Evolutionary conservation across 2,113 vertebrate genomes (phyloP), one percentile per base, ranked within the genome.

Genomic region (Ophthalmolycus amberensis): DNA sequence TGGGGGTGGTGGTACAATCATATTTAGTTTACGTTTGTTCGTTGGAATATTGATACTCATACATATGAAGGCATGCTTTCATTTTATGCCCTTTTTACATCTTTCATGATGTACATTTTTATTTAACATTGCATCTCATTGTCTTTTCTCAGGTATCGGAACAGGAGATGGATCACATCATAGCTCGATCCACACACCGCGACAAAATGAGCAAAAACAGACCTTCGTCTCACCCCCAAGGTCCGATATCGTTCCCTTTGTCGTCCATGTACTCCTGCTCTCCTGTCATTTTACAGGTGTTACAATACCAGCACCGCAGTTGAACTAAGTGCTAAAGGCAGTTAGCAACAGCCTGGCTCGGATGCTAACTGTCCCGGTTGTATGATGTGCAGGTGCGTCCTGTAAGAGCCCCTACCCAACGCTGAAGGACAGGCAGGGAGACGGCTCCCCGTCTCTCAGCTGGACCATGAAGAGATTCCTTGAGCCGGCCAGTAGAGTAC

Each of bases 91-190:
- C 15, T 34, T 60, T 34, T 32, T 60, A 18, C 27, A 14, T 22
- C 16, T 65, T 25, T 42, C 42, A 14, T 14, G 2, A 9, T 34
- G 7, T 10, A 71, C 42, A n/a, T 59, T 18, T 60, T 9, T 32
- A 3, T 12, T 14, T 62, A 14, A 42, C 32, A 34, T 46, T 75
- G 1, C 38, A 42, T 78, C 27, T 58, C 14, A 42, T 52, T 68
- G 37, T 68, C 25, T 70, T 72, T 64, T 42, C 25, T 44, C 71
- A 99, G 98, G 95, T 99, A 83, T 99, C 98, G 0, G 98, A 99
- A 84, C 97, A 97, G 91, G 97, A 99, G 92, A 99, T 99, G 98
- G 97, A 99, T 90, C 96, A 97, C 71, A 94, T 96, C 4, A 99
- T 99, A 0, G 89, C 96, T 32, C 96, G 96, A 77, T 97, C 97